phyloP scores from a whole-genome alignment of 2,113 vertebrate species.

The Hippocampus abdominalis region DNA sequence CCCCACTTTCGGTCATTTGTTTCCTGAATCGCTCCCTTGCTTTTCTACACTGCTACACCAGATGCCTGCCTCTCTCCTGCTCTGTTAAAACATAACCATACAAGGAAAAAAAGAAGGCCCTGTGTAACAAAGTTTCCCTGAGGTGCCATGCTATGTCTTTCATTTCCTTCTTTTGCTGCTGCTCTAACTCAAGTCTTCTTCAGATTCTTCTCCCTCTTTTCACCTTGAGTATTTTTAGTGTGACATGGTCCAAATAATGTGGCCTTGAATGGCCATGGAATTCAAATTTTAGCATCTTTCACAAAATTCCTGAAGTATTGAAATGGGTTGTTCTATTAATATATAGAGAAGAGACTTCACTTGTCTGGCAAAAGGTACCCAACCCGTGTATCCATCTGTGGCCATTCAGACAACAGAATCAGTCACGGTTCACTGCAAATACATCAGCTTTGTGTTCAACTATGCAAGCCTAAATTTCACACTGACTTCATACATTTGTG shows the following conservation, averaged over 20 bases:
- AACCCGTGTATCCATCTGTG: no score
- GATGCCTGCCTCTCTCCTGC: constrained; percentile 32
- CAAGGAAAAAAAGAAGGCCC: constrained; percentile 58
- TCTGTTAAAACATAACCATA: constrained; percentile 62
- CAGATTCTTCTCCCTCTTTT: not conserved
- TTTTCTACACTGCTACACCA: constrained; percentile 26
- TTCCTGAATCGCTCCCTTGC: constrained; percentile 4
- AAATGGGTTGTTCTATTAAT: not conserved
- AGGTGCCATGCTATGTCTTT: no score
- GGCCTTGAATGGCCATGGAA: not conserved
- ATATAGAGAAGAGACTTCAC: no score
- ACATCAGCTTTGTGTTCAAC: no score
- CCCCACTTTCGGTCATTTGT: not conserved
- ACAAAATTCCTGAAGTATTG: not conserved
- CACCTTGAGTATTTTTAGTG: not conserved
- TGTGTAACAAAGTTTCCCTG: constrained; percentile 17
- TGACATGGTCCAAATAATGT: not conserved
- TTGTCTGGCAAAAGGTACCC: no score
- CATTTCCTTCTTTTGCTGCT: not conserved
- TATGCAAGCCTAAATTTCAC: no score
- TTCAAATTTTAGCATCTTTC: not conserved
- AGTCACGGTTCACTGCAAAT: no score
- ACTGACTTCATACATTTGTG: no score
- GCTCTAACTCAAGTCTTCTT: not conserved
- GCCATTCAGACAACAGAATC: no score